Percentiles rank a stretch among this genome's conserved stretches.
Evolutionary conservation across 2,113 vertebrate species (phyloP).

Genomic region (Malurus cyaneus): DNA sequence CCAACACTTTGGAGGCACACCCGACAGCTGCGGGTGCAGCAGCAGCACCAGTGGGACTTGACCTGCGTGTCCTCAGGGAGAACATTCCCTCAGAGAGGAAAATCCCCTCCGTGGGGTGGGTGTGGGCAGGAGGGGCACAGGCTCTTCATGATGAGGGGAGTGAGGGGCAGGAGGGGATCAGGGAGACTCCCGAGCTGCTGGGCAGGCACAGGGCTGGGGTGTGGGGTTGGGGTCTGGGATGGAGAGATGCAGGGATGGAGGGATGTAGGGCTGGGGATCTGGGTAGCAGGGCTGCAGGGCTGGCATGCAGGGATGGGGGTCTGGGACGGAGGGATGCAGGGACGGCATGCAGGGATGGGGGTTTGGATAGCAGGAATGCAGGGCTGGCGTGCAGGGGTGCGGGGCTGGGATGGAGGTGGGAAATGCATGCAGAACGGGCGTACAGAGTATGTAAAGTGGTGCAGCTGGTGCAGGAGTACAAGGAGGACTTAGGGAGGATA

Average conservation of each 20-base stretch:
- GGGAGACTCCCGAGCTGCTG: neutral
- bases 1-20: neutral
- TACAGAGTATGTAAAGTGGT: neutral
- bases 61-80: neutral
- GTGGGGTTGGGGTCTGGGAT: too few species aligned
- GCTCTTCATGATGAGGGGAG: fast-evolving
- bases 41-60: neutral
- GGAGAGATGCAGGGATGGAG: neutral
- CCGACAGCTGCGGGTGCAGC: fast-evolving
- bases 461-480: neutral
- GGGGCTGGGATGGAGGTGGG: neutral
- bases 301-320: neutral
- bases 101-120: neutral
- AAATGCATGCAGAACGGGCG: neutral
- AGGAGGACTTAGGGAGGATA: too few species aligned
- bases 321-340: neutral
- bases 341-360: too few species aligned
- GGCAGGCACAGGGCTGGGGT: neutral
- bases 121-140: fast-evolving
- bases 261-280: too few species aligned
- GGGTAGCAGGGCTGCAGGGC: neutral
- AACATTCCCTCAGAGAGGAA: neutral
- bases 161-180: neutral
- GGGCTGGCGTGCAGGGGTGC: neutral
- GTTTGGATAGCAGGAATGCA: neutral